Base-by-base conservation (phyloP, 2,888 invertebrate genomes). In the Leucozona laternaria region DNA sequence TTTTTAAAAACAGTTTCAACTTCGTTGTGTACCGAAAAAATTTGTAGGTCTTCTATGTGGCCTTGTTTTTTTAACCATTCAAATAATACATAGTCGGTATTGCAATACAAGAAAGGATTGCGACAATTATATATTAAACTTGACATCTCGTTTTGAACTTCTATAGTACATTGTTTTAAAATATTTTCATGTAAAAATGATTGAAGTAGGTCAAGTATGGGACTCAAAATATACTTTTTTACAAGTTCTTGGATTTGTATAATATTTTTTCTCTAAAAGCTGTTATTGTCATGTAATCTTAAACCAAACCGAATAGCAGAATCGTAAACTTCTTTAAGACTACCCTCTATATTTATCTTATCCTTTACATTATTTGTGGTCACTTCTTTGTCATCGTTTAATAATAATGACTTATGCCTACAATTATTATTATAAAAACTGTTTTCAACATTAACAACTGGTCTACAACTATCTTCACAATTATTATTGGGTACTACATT, bases 91-190 rank as follows among this genome's bases (percentile, higher is more conserved):
- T n/a, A n/a, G n/a, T n/a, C n/a, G n/a, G n/a, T n/a, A n/a, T n/a
- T n/a, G n/a, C n/a, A n/a, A n/a, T n/a, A n/a, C n/a, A n/a, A n/a
- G n/a, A n/a, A n/a, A n/a, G n/a, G n/a, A n/a, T n/a, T n/a, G n/a
- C n/a, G n/a, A n/a, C n/a, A n/a, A n/a, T n/a, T n/a, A n/a, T n/a
- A n/a, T n/a, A n/a, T n/a, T n/a, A n/a, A n/a, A n/a, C n/a, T n/a
- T n/a, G n/a, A n/a, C n/a, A n/a, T n/a, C n/a, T n/a, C n/a, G n/a
- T n/a, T n/a, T n/a, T 57, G 31, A 31, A 57, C 4, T 57, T 57
- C 57, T 34, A 57, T 57, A 8, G 17, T 34, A 57, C 57, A 57
- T 57, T 57, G 57, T 28, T 57, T 17, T 31, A 17, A 57, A 57
- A 17, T 57, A 34, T 57, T 57, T 3, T 57, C 31, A 34, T n/a